Percentiles rank a stretch among this genome's conserved stretches.
Evolutionary conservation across 2,797 vertebrate species (phyloP).

Genomic region (Mergus octosetaceus): DNA sequence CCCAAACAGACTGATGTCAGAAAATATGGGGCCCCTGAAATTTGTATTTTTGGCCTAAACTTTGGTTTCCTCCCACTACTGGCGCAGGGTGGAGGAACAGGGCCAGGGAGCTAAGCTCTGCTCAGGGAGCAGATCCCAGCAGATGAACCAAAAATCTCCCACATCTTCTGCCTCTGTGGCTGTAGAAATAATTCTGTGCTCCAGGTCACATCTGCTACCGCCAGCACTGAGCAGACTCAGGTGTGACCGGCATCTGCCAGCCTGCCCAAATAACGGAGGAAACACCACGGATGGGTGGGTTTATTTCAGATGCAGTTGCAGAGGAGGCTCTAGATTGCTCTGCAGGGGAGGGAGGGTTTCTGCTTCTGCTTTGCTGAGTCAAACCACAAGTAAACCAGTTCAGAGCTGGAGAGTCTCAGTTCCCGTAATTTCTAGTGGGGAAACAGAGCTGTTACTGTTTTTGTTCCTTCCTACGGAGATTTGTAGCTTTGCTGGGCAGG

Average conservation of each 20-base stretch:
- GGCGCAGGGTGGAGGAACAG: neutral
- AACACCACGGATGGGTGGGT: neutral
- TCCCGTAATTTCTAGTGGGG: constrained; percentile 10
- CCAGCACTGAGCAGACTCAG: neutral
- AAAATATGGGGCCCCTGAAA: neutral
- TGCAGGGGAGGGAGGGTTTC: neutral
- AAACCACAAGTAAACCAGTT: neutral
- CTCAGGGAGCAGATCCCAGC: neutral
- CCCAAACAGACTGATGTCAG: neutral
- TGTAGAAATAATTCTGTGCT: neutral
- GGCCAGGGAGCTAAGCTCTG: neutral
- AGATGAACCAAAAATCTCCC: neutral
- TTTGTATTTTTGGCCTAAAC: neutral
- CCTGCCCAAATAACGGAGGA: neutral
- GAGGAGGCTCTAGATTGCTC: neutral
- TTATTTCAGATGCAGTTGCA: neutral
- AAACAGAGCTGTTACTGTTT: neutral
- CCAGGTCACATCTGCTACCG: neutral
- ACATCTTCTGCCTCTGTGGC: neutral
- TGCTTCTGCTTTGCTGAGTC: constrained; percentile 9
- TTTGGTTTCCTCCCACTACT: neutral
- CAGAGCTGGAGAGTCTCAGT: neutral
- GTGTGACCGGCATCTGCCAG: neutral
- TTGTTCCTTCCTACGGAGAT: constrained; percentile 40
- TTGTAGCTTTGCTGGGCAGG: constrained; percentile 52